phyloP scores from a whole-genome alignment of 2,113 vertebrate species.

The Albula glossodonta region DNA sequence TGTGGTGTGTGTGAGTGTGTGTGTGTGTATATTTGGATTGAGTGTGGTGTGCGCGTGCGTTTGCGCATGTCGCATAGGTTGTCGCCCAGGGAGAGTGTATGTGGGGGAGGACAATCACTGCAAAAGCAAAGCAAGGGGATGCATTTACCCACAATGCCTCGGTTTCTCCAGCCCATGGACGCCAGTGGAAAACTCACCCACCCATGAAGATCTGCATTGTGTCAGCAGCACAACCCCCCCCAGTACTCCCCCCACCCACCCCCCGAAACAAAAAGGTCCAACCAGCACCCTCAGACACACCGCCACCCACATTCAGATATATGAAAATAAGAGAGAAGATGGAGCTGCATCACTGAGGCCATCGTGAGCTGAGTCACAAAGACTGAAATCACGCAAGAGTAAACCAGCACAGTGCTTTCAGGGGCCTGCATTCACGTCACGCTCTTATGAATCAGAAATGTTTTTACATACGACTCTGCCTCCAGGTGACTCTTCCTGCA shows the following conservation, averaged over 20 bases:
- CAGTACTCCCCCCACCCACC: no score
- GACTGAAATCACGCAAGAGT: no score
- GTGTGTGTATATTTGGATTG: background rate
- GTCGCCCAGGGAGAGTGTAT: background rate
- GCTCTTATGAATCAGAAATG: no score
- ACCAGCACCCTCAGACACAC: background rate
- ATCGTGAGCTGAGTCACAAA: no score
- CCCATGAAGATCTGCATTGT: background rate
- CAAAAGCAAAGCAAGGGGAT: background rate
- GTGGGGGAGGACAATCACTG: background rate
- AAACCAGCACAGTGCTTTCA: no score
- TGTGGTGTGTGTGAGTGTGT: background rate
- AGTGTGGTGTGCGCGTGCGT: background rate
- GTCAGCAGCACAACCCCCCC: background rate
- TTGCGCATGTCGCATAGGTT: background rate
- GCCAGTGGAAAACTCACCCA: background rate
- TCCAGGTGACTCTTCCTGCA: background rate
- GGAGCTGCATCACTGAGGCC: no score
- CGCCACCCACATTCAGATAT: background rate
- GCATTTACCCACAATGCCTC: constrained; percentile 7
- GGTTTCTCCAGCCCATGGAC: background rate
- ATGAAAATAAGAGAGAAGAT: background rate
- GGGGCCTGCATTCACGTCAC: no score
- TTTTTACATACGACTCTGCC: background rate
- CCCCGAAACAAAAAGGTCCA: background rate